Evolutionary conservation across 92 coral and sea anemone genomes (phyloP), one percentile per base, ranked within the genome.

Genomic region (Hydrozoanthus gracilis): DNA sequence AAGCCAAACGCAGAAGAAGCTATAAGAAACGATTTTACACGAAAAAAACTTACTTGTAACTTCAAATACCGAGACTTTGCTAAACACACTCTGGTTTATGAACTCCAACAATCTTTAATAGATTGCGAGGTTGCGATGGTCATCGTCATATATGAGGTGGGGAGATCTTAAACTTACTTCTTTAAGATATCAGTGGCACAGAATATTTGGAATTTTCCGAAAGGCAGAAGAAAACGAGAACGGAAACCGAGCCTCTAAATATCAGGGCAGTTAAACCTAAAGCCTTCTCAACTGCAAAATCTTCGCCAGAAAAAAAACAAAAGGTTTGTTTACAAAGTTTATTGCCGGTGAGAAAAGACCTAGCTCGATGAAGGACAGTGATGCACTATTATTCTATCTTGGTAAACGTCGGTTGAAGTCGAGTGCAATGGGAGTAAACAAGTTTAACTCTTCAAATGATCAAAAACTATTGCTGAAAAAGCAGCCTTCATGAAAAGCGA

Each of bases 121-220:
- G 94, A 58, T 72, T 92, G 78, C 80, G 88, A 86, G 95, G 90
- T 15, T 86, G 91, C 70, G 89, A 89, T 65, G 90, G 87, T 55
- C 94, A 88, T 82, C 87, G 89, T 66, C 90, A 85, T 52, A 86
- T 86, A 27, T 27, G 95, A 86, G 35, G 71, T 68, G 95, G 92
- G 88, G 89, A 76, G 82, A 84, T 73, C 79, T 89, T 83, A 76
- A 88, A 48, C 76, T 82, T 49, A 48, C 76, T 82, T 49, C 77
- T 64, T n/a, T 51, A 45, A 89, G 91, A 76, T 65, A 69, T 71
- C 62, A 66, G 83, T 74, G 86, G 82, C 55, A 67, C 91, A 45
- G 86, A 89, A 89, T 89, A 89, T 76, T 67, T 27, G 39, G 89
- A 84, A 84, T 89, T 84, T 45, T 82, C 86, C 27, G 86, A 88